Conservation (phyloP, 2,113 vertebrate species). For the Hystrix cristata region DNA sequence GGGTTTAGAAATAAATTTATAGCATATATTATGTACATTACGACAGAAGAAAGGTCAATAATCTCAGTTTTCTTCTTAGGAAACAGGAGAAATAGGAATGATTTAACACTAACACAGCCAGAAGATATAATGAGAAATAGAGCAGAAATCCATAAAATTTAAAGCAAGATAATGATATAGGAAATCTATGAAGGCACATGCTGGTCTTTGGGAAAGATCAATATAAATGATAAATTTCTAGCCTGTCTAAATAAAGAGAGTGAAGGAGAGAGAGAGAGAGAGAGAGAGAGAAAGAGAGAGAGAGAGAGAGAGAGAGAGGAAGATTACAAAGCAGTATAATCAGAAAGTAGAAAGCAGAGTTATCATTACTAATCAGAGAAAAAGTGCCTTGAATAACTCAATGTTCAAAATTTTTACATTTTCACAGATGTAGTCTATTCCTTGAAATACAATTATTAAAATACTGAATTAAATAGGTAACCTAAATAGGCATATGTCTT, state of each 20-base stretch:
- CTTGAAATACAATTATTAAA: not conserved
- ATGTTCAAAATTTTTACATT: not conserved
- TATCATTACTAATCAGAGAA: not conserved
- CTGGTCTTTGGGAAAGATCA: not conserved
- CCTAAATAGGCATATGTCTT: not conserved
- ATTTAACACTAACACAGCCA: not conserved
- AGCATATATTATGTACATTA: not conserved
- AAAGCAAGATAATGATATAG: not conserved
- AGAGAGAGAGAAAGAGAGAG: too few species aligned
- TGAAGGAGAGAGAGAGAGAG: not conserved
- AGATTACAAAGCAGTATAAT: not conserved
- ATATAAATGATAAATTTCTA: not conserved
- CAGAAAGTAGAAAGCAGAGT: not conserved
- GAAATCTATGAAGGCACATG: not conserved
- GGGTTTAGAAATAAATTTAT: not conserved
- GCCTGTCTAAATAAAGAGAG: not conserved
- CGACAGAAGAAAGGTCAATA: not conserved
- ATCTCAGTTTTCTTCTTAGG: not conserved
- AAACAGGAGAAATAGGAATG: slow-evolving; percentile 12
- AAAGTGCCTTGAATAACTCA: not conserved
- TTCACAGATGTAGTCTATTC: not conserved
- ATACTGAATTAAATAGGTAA: not conserved
- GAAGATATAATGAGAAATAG: not conserved
- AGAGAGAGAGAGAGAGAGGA: not conserved
- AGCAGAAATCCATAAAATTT: not conserved